Conservation (phyloP, 2,113 vertebrate genomes). For the Chauna torquata region DNA sequence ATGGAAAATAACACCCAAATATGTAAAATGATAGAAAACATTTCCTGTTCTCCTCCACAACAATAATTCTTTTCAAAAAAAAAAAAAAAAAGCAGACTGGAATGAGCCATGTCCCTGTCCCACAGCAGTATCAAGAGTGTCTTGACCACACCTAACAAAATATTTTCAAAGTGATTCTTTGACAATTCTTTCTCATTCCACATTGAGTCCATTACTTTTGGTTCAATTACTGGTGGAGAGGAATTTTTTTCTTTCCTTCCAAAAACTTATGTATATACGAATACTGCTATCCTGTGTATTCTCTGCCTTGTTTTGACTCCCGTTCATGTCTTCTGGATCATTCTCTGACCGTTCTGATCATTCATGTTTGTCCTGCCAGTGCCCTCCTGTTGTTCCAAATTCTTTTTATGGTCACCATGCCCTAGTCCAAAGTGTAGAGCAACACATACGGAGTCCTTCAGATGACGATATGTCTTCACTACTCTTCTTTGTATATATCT, state of each 20-base stretch:
- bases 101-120: neutral
- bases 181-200: neutral
- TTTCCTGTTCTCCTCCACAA: neutral
- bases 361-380: neutral
- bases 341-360: neutral
- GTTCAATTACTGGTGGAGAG: neutral
- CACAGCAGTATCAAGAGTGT: neutral
- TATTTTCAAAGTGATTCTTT: neutral
- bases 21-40: neutral
- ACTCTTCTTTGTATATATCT: neutral
- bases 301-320: neutral
- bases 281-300: neutral
- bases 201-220: neutral
- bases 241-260: neutral
- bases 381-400: neutral
- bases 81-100: neutral
- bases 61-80: neutral
- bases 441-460: neutral
- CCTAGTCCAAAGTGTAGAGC: neutral
- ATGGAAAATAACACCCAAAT: neutral
- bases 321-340: neutral
- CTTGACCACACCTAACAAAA: neutral
- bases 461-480: neutral
- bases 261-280: neutral
- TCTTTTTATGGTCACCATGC: neutral